Conservation (phyloP, 2,113 vertebrate species). For the Caracal caracal region DNA sequence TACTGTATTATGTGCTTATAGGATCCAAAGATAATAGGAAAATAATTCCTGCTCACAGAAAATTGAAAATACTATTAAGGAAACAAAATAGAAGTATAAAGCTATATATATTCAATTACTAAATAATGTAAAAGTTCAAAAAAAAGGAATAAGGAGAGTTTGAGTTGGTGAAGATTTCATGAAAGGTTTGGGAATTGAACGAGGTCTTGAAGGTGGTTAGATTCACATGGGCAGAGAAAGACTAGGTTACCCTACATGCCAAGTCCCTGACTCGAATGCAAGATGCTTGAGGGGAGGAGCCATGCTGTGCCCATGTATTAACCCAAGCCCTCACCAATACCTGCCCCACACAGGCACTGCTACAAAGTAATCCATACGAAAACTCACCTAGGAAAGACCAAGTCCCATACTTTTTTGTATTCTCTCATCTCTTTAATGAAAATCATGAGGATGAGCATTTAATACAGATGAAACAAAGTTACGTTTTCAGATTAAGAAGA, state of each 20-base stretch:
- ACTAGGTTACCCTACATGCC: not conserved
- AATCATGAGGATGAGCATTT: not conserved
- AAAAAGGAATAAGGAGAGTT: not conserved
- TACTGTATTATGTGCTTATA: not conserved
- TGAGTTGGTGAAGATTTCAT: not conserved
- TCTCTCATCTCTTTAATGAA: not conserved
- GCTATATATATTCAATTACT: not conserved
- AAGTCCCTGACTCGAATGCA: not conserved
- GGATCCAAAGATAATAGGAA: not conserved
- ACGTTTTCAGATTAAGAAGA: slow-evolving; percentile 21
- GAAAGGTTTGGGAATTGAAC: not conserved
- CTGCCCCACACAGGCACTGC: not conserved
- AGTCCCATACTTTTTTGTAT: not conserved
- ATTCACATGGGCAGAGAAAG: not conserved
- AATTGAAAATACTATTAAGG: slow-evolving; percentile 51
- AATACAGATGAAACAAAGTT: not conserved
- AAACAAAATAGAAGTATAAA: slow-evolving; percentile 42
- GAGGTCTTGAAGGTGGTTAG: not conserved
- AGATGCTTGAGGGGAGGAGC: not conserved
- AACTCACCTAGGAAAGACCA: not conserved
- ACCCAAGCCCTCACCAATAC: not conserved
- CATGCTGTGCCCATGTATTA: not conserved
- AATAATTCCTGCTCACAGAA: slow-evolving; percentile 16
- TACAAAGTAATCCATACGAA: not conserved
- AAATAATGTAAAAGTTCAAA: slow-evolving; percentile 23